A percentile compares a stretch with the other conserved stretches of the same genome.
Conservation (phyloP, 2,888 invertebrate species). For the Strigamia transsilvanica region DNA sequence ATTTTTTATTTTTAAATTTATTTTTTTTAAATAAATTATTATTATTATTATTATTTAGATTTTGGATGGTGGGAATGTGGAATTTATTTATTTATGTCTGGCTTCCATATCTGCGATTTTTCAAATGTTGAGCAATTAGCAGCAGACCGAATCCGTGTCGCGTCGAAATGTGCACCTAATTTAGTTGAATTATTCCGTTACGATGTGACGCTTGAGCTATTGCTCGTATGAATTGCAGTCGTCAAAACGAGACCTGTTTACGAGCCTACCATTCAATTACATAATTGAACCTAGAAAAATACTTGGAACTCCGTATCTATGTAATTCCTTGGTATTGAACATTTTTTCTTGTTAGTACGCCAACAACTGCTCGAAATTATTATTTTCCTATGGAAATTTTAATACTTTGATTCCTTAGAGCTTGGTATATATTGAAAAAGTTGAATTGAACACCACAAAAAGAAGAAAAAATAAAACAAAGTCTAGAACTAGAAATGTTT, state of each 20-base stretch:
- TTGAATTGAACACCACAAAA: too few species aligned
- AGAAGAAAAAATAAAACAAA: too few species aligned
- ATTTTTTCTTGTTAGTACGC: too few species aligned
- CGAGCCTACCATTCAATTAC: background rate
- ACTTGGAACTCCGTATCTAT: too few species aligned
- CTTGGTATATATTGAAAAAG: background rate
- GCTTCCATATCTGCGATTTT: background rate
- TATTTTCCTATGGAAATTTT: background rate
- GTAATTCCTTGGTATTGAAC: too few species aligned
- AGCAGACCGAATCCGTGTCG: background rate
- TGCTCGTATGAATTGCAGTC: background rate
- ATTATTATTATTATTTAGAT: too few species aligned
- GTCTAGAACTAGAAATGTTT: too few species aligned
- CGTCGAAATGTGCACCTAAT: constrained; percentile 8
- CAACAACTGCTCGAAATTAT: background rate
- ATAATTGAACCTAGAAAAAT: background rate
- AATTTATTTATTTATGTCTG: background rate
- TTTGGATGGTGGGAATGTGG: too few species aligned
- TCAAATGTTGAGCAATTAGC: background rate
- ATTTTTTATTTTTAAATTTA: too few species aligned
- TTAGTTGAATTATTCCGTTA: background rate
- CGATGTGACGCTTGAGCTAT: background rate
- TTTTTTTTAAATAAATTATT: too few species aligned
- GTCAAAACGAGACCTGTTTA: background rate
- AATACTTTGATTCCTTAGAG: background rate